phyloP scores from a whole-genome alignment of 2,113 vertebrate genomes.

The Ornithorhynchus anatinus region DNA sequence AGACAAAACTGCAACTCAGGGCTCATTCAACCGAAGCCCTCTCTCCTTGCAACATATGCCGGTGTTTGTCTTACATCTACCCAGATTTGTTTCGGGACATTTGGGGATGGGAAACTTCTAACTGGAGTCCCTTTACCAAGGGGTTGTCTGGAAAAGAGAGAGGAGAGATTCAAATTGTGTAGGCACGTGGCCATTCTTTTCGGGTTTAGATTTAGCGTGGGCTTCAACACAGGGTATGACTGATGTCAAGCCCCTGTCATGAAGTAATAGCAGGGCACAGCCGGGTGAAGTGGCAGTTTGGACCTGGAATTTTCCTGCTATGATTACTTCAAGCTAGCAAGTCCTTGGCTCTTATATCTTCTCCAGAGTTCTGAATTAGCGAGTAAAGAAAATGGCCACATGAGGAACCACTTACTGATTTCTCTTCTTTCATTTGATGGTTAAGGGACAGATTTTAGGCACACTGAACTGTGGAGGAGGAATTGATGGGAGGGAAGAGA shows the following conservation, averaged over 20 bases:
- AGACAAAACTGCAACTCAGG: no score
- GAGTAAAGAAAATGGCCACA: background rate
- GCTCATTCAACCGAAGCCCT: no score
- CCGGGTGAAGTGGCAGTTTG: constrained; percentile 25
- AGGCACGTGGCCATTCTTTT: background rate
- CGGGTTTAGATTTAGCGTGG: background rate
- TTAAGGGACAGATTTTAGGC: no score
- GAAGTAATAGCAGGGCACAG: constrained; percentile 11
- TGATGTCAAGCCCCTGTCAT: background rate
- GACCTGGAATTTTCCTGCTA: constrained; percentile 39
- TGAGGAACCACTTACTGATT: no score
- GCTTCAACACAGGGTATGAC: background rate
- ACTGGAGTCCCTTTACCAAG: no score
- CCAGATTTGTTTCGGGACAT: no score
- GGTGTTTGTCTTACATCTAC: no score
- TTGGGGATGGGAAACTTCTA: no score
- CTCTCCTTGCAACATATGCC: no score
- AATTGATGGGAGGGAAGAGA: constrained; percentile 19
- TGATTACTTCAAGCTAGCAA: constrained; percentile 6
- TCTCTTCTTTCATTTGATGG: no score
- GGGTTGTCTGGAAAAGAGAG: background rate
- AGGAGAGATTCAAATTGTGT: background rate
- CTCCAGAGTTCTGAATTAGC: background rate
- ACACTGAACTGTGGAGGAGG: no score
- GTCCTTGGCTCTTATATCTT: constrained; percentile 11